A percentile compares a stretch with the other conserved stretches of the same genome.
Conservation (phyloP, 2,888 invertebrate species). For the Drosophila acutilabella region DNA sequence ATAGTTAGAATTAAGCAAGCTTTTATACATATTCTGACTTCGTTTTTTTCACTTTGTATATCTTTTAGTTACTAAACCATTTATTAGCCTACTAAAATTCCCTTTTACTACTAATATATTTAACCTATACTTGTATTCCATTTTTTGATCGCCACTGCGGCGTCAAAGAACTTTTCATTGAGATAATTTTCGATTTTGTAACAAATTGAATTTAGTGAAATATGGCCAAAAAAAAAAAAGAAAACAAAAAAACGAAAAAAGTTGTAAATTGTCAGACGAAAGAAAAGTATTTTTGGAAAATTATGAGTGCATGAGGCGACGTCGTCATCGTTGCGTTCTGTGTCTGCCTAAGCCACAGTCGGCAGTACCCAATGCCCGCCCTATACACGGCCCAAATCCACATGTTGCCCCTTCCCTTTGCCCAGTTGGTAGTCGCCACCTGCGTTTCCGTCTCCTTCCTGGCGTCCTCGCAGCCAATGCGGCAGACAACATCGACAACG, state of each 20-base stretch:
- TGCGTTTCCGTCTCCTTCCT: slow-evolving; percentile 53
- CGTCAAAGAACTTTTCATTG: slow-evolving; percentile 10
- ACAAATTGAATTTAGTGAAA: slow-evolving; percentile 56
- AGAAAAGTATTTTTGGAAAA: slow-evolving; percentile 76
- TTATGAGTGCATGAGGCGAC: slow-evolving; percentile 74
- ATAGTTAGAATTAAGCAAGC: too few species aligned
- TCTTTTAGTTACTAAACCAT: too few species aligned
- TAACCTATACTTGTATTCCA: not conserved
- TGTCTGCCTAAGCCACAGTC: slow-evolving; percentile 48
- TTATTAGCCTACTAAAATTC: too few species aligned
- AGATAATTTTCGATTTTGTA: slow-evolving; percentile 31
- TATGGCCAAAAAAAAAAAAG: slow-evolving; percentile 39
- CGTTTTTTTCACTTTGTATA: too few species aligned
- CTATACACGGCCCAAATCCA: not conserved
- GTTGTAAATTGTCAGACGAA: slow-evolving; percentile 60
- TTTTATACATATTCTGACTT: too few species aligned
- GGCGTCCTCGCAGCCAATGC: slow-evolving; percentile 53
- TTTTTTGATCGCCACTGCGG: not conserved
- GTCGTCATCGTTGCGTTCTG: slow-evolving; percentile 24
- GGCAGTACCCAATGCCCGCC: not conserved
- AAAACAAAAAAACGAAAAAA: not conserved
- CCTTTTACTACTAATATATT: too few species aligned
- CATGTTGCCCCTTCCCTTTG: not conserved
- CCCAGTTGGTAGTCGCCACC: slow-evolving; percentile 44
- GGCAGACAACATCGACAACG: slow-evolving; percentile 60